A percentile compares a stretch with the other conserved stretches of the same genome.
Conservation (phyloP, 1,140 invertebrate species). For the Drosophila sturtevanti region DNA sequence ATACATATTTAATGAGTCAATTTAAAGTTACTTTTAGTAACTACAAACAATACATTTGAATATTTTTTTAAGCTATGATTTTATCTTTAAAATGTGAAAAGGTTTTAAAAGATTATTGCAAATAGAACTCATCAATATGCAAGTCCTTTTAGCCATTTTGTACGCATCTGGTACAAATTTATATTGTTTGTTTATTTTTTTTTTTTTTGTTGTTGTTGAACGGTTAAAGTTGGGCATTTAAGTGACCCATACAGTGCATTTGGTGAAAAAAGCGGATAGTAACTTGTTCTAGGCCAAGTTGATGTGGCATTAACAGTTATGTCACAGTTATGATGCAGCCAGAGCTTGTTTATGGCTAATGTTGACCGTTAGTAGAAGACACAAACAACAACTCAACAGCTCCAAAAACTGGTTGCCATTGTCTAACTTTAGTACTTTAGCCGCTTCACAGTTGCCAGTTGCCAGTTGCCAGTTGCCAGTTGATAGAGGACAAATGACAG, state of each 20-base stretch:
- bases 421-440: constrained; percentile 59
- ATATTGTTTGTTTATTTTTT: neutral
- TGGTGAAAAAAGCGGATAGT: neutral
- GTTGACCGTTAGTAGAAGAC: constrained; percentile 60
- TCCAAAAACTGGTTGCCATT: constrained; percentile 55
- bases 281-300: constrained; percentile 48
- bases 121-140: neutral
- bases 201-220: neutral
- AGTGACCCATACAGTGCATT: neutral
- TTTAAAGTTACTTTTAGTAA: too few species aligned
- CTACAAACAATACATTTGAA: too few species aligned
- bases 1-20: too few species aligned
- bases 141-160: neutral
- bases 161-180: neutral
- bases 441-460: constrained; percentile 30
- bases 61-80: neutral
- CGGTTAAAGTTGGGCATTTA: neutral
- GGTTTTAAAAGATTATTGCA: neutral
- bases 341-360: constrained; percentile 51
- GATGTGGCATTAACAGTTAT: constrained; percentile 58
- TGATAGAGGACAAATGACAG: neutral
- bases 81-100: neutral
- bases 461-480: too few species aligned
- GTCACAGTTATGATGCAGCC: constrained; percentile 55
- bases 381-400: constrained; percentile 47